Conservation (phyloP, 2,797 vertebrate species). For the Danionella dracula region DNA sequence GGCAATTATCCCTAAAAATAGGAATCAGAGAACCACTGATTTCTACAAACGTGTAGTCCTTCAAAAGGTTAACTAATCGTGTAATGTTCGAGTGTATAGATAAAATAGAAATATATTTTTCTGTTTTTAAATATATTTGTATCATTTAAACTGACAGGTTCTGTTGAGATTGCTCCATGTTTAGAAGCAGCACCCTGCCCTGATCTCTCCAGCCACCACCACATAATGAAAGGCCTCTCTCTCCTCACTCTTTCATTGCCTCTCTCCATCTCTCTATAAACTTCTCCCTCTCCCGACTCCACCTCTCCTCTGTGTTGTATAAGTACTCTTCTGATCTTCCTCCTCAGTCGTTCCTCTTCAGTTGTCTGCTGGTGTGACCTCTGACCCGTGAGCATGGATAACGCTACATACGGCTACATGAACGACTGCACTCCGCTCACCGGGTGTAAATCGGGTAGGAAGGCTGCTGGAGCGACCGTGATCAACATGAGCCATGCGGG, state of each 20-base stretch:
- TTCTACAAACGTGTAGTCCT: too few species aligned
- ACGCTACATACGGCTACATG: conserved; percentile 75
- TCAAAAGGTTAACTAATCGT: too few species aligned
- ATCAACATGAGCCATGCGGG: conserved; percentile 65
- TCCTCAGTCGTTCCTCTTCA: conserved; percentile 11
- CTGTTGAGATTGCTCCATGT: neutral
- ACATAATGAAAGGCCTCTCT: conserved; percentile 71
- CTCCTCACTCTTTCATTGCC: conserved; percentile 23
- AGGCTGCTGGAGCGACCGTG: conserved; percentile 63
- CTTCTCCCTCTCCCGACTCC: conserved; percentile 46
- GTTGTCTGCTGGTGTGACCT: conserved; percentile 40
- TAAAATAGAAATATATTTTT: too few species aligned
- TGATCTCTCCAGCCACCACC: conserved; percentile 52
- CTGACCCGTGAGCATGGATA: conserved; percentile 63
- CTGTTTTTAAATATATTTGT: too few species aligned
- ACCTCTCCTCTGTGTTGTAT: conserved; percentile 56
- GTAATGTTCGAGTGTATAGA: too few species aligned
- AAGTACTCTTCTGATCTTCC: conserved; percentile 48
- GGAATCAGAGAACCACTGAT: too few species aligned
- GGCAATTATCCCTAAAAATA: too few species aligned
- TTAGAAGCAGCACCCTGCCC: conserved; percentile 6
- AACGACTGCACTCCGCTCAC: conserved; percentile 75
- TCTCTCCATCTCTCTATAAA: too few species aligned
- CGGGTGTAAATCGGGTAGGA: conserved; percentile 65
- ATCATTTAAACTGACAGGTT: neutral